Evolutionary conservation across 2,113 vertebrate genomes (phyloP), one percentile per base, ranked within the genome.

Genomic region (Platichthys flesus): DNA sequence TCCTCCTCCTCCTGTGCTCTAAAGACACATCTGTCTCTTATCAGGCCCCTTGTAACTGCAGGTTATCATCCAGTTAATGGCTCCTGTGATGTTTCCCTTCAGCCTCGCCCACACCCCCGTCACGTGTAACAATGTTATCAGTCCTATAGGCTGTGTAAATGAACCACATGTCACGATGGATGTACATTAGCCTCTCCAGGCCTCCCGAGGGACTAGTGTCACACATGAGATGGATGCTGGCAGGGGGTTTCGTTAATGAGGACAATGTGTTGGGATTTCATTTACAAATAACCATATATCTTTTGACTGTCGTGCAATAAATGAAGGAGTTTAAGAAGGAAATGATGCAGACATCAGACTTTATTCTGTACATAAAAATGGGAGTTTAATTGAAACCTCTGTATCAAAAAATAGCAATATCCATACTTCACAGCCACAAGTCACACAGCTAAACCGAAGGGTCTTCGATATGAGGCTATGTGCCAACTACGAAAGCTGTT

Each of bases 391-490:
- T 97, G 94, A 97, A 97, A 97, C 94, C 94, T 95, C 94, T 96
- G 95, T 97, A 97, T 99, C 95, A 97, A 98, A 95, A 98, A 97
- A 98, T 97, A 97, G 90, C 93, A 95, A 96, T 94, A 97, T 93
- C 95, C 95, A 97, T 96, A 79, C 82, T 86, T 87, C 78, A 90
- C 76, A 88, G 89, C 90, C 91, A 89, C 83, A 88, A 94, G 92
- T 96, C 94, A 94, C 94, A 94, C 95, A 95, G 93, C 92, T 95
- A 89, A 95, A 95, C 90, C 90, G 89, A 94, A 94, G 90, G 84
- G 81, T 92, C 81, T 91, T 85, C 91, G 91, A 92, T 85, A 89
- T 86, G 91, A 91, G 83, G 92, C 93, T 93, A 93, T 94, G 94
- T 92, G 92, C 90, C 94, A 81, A 92, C 78, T 82, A 75, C 89